These are phyloP conservation scores for Styela clava DNA, from an alignment of 23 tunicate genomes.

Conservation along the genomic window DNA sequence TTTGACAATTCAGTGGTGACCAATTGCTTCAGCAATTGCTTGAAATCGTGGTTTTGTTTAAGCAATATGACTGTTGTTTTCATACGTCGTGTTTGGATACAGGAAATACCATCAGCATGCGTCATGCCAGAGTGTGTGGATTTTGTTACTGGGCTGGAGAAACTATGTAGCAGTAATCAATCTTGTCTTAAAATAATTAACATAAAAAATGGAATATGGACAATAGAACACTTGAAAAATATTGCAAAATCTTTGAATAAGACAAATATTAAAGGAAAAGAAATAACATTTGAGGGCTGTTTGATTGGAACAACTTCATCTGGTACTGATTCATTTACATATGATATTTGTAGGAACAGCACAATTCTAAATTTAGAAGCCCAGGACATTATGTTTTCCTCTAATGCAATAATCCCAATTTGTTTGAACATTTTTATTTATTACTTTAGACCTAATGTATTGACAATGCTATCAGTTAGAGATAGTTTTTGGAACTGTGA, in stretches of 20 bases:
- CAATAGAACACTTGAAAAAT: neutral
- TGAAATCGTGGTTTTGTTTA: neutral
- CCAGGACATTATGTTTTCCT: neutral
- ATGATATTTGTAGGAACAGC: neutral
- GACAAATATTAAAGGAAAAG: neutral
- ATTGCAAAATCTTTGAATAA: neutral
- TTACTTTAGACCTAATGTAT: neutral
- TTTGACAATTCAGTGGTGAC: neutral
- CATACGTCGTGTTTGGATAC: neutral
- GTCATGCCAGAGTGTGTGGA: neutral
- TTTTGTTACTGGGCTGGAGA: neutral
- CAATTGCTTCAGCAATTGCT: neutral
- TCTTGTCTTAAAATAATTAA: neutral
- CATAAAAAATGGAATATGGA: neutral
- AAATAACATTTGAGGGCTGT: neutral
- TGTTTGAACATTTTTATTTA: neutral
- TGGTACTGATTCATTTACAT: neutral
- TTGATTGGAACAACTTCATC: neutral
- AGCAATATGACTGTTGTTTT: neutral
- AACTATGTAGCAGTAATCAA: neutral
- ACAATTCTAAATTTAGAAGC: neutral
- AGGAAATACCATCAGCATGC: neutral
- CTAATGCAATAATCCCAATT: neutral
- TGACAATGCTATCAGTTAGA: neutral
- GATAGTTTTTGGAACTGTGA: neutral